A percentile compares a stretch with the other conserved stretches of the same genome.
phyloP scores from a whole-genome alignment of 1,140 invertebrate species.

The Euschistus heros region DNA sequence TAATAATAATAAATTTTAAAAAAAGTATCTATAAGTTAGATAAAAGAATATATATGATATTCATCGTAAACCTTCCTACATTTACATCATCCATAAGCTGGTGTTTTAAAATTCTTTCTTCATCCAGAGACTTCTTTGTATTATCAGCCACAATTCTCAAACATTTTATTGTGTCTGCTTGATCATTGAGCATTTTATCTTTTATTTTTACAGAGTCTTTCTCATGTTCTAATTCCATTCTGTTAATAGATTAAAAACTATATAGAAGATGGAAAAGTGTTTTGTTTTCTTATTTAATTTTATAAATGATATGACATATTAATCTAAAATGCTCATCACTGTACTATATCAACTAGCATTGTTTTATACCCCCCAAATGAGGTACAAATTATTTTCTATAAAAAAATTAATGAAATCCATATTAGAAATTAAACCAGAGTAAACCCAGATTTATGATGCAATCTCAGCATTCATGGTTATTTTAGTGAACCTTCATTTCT shows the following conservation, averaged over 20 bases:
- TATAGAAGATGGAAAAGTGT: no score
- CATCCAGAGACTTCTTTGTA: slow-evolving; percentile 7
- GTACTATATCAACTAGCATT: no score
- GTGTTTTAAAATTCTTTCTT: slow-evolving; percentile 1
- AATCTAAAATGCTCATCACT: no score
- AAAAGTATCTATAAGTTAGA: not conserved
- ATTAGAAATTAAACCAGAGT: no score
- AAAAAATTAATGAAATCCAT: no score
- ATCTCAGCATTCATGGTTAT: no score
- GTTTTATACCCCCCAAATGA: no score
- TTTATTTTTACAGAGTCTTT: slow-evolving; percentile 15
- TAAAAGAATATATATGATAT: not conserved
- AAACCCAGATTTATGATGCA: no score
- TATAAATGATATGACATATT: no score
- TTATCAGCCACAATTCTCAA: slow-evolving; percentile 10
- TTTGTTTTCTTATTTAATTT: no score
- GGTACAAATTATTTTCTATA: no score
- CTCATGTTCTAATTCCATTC: not conserved
- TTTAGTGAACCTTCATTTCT: no score
- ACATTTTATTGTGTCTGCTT: slow-evolving; percentile 19
- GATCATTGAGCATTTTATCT: slow-evolving; percentile 21
- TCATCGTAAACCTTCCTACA: not conserved
- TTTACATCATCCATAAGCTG: not conserved
- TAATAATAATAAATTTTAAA: not conserved
- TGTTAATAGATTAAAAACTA: slow-evolving; percentile 2